Percentiles rank a stretch among this genome's conserved stretches.
phyloP scores from a whole-genome alignment of 2,113 vertebrate species.

The Coptodon bakossiorum region DNA sequence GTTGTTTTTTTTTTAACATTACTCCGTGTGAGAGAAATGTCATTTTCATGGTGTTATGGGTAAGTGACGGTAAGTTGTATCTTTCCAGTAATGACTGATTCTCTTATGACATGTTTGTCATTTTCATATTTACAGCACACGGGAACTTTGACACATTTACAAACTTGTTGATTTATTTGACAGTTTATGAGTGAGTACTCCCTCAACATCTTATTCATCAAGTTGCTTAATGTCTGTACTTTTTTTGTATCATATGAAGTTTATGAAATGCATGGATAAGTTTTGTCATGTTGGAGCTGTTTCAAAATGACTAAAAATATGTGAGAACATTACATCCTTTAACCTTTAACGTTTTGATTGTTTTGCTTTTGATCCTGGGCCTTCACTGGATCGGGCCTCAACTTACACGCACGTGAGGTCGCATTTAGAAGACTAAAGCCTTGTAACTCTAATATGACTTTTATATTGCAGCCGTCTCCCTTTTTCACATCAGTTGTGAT shows the following conservation, averaged over 20 bases:
- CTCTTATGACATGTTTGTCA: neutral
- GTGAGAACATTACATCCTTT: conserved; percentile 34
- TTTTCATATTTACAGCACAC: conserved; percentile 26
- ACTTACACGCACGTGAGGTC: neutral
- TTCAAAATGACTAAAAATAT: conserved; percentile 53
- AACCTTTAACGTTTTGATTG: conserved; percentile 48
- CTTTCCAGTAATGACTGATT: neutral
- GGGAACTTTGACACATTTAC: conserved; percentile 4
- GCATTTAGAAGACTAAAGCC: neutral
- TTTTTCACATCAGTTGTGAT: neutral
- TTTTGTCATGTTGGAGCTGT: conserved; percentile 45
- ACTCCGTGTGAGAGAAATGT: conserved; percentile 18
- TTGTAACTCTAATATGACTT: neutral
- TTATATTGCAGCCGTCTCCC: neutral
- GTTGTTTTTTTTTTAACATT: neutral
- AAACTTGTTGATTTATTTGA: conserved; percentile 4
- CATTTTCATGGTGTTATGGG: conserved; percentile 16
- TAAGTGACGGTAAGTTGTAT: neutral
- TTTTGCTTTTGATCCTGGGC: conserved; percentile 30
- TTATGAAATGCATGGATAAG: conserved; percentile 38
- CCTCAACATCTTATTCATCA: conserved; percentile 22
- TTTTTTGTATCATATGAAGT: conserved; percentile 45
- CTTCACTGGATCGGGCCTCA: conserved; percentile 24
- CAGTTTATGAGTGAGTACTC: conserved; percentile 22
- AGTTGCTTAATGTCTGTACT: conserved; percentile 20